Conservation (phyloP, 2,797 vertebrate species). For the Poeciliopsis infans region DNA sequence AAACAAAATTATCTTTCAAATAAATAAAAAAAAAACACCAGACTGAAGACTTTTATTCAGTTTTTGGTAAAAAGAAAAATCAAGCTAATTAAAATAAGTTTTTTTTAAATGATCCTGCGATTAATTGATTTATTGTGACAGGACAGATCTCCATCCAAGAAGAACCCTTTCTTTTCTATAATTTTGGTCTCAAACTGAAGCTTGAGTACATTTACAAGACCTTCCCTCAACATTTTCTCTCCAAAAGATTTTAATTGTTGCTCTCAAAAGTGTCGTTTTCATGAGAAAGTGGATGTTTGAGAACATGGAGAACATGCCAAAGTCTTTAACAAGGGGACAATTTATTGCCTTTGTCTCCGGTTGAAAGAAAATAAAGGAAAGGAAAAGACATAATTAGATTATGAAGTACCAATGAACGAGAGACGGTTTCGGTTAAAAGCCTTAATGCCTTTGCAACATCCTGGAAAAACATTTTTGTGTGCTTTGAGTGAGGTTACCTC, state of each 20-base stretch:
- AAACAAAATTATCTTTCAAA: too few relatives aligned
- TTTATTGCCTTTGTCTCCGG: neutral
- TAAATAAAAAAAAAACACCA: too few relatives aligned
- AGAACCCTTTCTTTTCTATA: neutral
- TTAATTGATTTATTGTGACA: too few relatives aligned
- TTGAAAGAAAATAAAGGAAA: neutral
- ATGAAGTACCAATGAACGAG: neutral
- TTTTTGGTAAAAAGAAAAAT: too few relatives aligned
- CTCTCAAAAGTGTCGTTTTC: neutral
- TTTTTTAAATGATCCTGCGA: too few relatives aligned
- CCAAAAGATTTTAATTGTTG: conserved; percentile 2
- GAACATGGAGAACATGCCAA: neutral
- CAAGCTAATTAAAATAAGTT: too few relatives aligned
- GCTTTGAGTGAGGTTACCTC: neutral
- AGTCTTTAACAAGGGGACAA: neutral
- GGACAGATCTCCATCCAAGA: neutral
- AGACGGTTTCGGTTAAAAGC: neutral
- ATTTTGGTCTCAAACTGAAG: neutral
- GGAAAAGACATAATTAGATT: neutral
- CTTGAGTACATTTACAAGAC: neutral
- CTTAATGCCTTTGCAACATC: neutral
- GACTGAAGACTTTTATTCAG: too few relatives aligned
- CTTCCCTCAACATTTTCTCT: neutral
- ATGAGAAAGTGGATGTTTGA: neutral
- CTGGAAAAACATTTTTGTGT: neutral